These are phyloP conservation scores for Apogon hyalosoma DNA, from an alignment of 2,797 vertebrate species.

Conservation along the genomic window DNA sequence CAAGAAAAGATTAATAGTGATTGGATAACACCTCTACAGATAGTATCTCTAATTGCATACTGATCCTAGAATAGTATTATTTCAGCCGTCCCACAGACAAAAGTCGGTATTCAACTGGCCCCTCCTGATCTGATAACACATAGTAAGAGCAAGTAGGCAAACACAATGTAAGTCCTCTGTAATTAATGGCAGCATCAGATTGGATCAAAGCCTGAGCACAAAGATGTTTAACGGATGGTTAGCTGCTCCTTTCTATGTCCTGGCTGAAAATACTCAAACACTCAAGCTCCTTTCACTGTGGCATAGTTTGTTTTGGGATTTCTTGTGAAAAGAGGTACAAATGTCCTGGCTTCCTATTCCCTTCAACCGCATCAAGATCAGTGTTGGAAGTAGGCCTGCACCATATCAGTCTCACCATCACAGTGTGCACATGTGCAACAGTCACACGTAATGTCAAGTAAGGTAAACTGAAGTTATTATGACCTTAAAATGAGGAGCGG, in stretches of 20 bases:
- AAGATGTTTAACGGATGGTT: slow-evolving; percentile 49
- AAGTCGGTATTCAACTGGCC: slow-evolving; percentile 60
- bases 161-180: slow-evolving; percentile 65
- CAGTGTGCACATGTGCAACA: no score
- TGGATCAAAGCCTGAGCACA: slow-evolving; percentile 57
- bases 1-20: slow-evolving; percentile 47
- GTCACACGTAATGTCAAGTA: no score
- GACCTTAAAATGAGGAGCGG: no score
- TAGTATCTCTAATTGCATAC: slow-evolving; percentile 66
- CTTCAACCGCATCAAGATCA: no score
- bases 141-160: slow-evolving; percentile 67
- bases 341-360: background rate
- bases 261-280: slow-evolving; percentile 37
- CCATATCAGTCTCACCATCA: no score
- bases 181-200: slow-evolving; percentile 73
- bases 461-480: no score
- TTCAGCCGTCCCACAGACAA: slow-evolving; percentile 67
- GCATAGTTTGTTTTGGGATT: slow-evolving; percentile 19
- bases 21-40: slow-evolving; percentile 68
- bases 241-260: slow-evolving; percentile 34
- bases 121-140: slow-evolving; percentile 71
- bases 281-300: background rate
- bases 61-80: slow-evolving; percentile 73
- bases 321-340: slow-evolving; percentile 11
- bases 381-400: no score